Conservation (phyloP, 2,888 invertebrate genomes). For the Eumerus sabulonum region DNA sequence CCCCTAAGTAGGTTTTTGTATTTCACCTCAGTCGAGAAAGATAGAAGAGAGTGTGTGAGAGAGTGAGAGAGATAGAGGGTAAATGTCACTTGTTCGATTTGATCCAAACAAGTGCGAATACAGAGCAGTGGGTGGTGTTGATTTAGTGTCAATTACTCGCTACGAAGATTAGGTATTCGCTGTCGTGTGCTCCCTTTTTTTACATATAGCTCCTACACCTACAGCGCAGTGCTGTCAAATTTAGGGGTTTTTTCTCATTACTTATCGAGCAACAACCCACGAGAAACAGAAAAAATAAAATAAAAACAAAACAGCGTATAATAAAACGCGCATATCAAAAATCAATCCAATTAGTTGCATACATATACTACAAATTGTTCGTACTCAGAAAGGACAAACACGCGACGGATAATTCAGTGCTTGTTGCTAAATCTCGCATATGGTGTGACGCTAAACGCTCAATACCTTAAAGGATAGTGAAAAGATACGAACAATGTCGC, state of each 20-base stretch:
- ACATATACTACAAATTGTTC: constrained; percentile 9
- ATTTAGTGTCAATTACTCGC: no score
- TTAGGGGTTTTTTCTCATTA: no score
- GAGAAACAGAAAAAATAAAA: constrained; percentile 3
- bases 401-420: constrained; percentile 5
- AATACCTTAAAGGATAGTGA: background rate
- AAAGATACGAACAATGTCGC: background rate
- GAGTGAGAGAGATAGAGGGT: no score
- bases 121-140: no score
- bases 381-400: constrained; percentile 7
- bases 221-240: constrained; percentile 52
- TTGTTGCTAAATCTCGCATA: constrained; percentile 33
- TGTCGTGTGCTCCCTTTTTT: no score
- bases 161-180: no score
- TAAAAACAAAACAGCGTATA: no score
- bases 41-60: no score
- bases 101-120: no score
- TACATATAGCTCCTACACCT: constrained; percentile 5
- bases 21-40: no score
- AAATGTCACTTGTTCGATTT: no score
- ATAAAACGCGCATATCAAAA: background rate
- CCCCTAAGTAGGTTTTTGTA: no score
- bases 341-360: constrained; percentile 46
- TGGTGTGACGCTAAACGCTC: constrained; percentile 28
- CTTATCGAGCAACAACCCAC: constrained; percentile 16